These are phyloP conservation scores for Drosophila teissieri DNA, from an alignment of 1,140 invertebrate species.

Conservation along the genomic window DNA sequence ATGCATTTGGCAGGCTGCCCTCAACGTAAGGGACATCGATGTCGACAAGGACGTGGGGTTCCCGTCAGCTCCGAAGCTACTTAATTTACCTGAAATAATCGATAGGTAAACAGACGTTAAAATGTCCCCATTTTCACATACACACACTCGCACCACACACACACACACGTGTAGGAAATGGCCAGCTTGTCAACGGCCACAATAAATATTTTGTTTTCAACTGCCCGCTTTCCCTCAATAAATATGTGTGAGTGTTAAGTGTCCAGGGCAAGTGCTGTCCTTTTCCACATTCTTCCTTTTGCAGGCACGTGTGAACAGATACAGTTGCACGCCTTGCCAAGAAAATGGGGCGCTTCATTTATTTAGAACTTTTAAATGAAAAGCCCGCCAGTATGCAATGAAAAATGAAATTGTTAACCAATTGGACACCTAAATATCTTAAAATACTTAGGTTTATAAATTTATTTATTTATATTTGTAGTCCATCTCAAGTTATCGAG, in stretches of 20 bases:
- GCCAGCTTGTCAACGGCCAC: slow-evolving; percentile 68
- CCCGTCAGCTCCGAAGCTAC: slow-evolving; percentile 67
- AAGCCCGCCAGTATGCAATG: slow-evolving; percentile 62
- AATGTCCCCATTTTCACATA: slow-evolving; percentile 75
- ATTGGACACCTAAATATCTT: no score
- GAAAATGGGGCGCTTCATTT: no score
- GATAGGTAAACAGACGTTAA: slow-evolving; percentile 83
- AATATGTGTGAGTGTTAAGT: slow-evolving; percentile 55
- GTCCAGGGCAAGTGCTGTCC: slow-evolving; percentile 42
- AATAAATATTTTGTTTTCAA: slow-evolving; percentile 84
- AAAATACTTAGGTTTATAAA: no score
- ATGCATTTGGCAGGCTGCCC: slow-evolving; percentile 77
- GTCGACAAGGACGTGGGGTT: slow-evolving; percentile 31
- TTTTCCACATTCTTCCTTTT: slow-evolving; percentile 34
- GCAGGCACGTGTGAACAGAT: slow-evolving; percentile 65
- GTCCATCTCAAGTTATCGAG: neutral
- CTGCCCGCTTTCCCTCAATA: slow-evolving; percentile 17
- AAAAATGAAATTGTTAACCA: neutral
- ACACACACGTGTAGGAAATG: slow-evolving; percentile 15
- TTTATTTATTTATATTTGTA: no score
- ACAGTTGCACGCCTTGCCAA: slow-evolving; percentile 41
- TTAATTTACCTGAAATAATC: slow-evolving; percentile 84
- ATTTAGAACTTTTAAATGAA: slow-evolving; percentile 19
- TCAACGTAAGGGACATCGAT: slow-evolving; percentile 57
- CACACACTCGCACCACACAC: neutral